A percentile compares a stretch with the other conserved stretches of the same genome.
phyloP scores from a whole-genome alignment of 2,888 invertebrate species.

The Drosophila trichaetosa region DNA sequence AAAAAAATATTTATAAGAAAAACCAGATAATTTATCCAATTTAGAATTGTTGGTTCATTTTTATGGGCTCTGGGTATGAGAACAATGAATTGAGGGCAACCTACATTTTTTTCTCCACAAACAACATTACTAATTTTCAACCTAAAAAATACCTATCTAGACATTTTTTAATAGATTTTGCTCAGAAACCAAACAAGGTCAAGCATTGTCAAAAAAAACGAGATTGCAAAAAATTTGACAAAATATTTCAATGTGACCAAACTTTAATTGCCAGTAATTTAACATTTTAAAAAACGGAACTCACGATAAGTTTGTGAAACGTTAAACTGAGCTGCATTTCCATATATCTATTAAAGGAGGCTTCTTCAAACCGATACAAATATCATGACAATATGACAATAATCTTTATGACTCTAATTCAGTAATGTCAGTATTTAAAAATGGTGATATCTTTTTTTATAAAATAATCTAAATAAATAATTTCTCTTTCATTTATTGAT shows the following conservation, averaged over 20 bases:
- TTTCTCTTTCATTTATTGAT: background rate
- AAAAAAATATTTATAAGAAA: background rate
- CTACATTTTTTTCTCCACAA: background rate
- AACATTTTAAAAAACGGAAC: background rate
- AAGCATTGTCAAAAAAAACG: background rate
- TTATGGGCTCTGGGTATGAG: background rate
- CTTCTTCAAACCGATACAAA: background rate
- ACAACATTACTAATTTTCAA: background rate
- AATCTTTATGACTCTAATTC: background rate
- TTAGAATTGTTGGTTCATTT: background rate
- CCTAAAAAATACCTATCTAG: background rate
- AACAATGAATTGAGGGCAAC: background rate
- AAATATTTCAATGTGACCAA: background rate
- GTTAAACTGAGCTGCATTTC: background rate
- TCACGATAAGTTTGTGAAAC: background rate
- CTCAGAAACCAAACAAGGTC: background rate
- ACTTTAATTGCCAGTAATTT: background rate
- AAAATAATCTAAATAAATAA: background rate
- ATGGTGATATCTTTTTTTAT: background rate
- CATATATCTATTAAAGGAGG: background rate
- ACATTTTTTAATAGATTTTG: background rate
- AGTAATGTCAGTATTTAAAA: background rate
- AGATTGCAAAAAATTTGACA: background rate
- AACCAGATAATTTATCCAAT: background rate
- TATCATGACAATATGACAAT: background rate